Evolutionary conservation across 2,113 vertebrate genomes (phyloP).

Genomic region (Hyperoodon ampullatus): DNA sequence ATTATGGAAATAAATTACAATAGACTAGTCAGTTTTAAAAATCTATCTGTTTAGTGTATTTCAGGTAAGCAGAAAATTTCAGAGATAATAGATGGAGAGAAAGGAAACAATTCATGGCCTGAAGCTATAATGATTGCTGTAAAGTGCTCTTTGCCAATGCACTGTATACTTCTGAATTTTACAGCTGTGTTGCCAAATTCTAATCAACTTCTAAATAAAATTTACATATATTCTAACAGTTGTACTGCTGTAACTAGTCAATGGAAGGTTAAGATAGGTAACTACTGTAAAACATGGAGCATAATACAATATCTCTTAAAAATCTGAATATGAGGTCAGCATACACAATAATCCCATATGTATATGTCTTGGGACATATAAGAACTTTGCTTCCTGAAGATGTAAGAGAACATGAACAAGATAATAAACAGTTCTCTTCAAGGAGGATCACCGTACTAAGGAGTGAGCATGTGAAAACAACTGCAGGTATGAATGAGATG

Average conservation of each 20-base stretch:
- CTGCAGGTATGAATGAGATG: background rate
- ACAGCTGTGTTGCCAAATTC: background rate
- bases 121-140: background rate
- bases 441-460: background rate
- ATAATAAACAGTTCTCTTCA: background rate
- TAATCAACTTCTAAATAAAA: conserved; percentile 19
- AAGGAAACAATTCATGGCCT: background rate
- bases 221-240: background rate
- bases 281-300: background rate
- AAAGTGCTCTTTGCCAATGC: background rate
- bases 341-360: background rate
- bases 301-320: background rate
- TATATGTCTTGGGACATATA: background rate
- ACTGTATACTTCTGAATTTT: background rate
- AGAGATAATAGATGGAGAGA: background rate
- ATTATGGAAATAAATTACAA: background rate
- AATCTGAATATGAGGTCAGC: background rate
- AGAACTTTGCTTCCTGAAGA: background rate
- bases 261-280: background rate
- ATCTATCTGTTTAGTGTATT: background rate
- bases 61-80: background rate
- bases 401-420: background rate
- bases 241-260: background rate
- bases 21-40: background rate
- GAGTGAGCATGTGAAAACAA: background rate